Percentiles rank a stretch among this genome's conserved stretches.
These are phyloP conservation scores for Nycticebus coucang DNA, from an alignment of 2,113 vertebrate genomes.

Conservation along the genomic window DNA sequence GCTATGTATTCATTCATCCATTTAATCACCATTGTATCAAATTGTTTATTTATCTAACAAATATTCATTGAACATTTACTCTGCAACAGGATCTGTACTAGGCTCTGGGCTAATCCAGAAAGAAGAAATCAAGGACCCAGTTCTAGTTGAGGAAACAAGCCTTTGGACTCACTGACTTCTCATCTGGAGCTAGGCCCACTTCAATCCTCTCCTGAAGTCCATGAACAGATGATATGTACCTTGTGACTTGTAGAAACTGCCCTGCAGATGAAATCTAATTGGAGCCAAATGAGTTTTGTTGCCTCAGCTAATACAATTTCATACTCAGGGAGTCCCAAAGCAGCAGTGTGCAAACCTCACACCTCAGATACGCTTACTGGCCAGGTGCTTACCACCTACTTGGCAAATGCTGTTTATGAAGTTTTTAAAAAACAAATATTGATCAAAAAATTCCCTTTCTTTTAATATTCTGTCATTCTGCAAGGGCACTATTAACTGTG, in stretches of 20 bases:
- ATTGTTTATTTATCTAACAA: background rate
- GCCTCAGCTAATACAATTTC: background rate
- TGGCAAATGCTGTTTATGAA: slow-evolving; percentile 74
- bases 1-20: background rate
- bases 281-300: background rate
- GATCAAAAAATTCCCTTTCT: slow-evolving; percentile 79
- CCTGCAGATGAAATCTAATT: background rate
- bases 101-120: background rate
- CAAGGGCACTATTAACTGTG: slow-evolving; percentile 79
- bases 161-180: background rate
- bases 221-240: background rate
- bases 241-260: background rate
- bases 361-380: slow-evolving; percentile 50
- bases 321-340: background rate
- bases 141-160: background rate
- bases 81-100: background rate
- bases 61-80: background rate
- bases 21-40: background rate
- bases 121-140: background rate
- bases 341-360: background rate
- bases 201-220: background rate
- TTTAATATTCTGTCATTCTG: slow-evolving; percentile 82
- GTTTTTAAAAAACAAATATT: slow-evolving; percentile 79
- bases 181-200: background rate
- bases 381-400: slow-evolving; percentile 43